Evolutionary conservation across 2,888 invertebrate species (phyloP).

Genomic region (Amiota mariae): DNA sequence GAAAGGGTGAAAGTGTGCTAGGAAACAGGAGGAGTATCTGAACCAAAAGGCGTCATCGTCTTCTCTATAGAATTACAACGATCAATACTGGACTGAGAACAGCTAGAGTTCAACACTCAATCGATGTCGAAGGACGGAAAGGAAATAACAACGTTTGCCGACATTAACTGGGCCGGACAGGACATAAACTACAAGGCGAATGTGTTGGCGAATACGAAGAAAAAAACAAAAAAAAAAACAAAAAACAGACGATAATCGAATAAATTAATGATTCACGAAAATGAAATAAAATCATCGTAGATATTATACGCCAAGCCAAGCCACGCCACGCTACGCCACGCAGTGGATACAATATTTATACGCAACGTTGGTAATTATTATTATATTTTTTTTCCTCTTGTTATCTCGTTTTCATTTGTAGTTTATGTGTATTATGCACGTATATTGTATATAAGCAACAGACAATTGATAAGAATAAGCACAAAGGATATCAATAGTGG

Average conservation of each 20-base stretch:
- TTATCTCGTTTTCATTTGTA: not conserved
- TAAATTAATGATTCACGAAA: conserved; percentile 59
- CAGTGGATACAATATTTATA: not conserved
- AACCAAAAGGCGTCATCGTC: no score
- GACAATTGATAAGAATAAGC: not conserved
- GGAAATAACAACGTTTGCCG: no score
- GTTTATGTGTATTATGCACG: conserved; percentile 2
- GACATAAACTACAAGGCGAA: conserved; percentile 6
- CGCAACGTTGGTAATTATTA: conserved; percentile 23
- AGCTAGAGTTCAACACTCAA: conserved; percentile 17
- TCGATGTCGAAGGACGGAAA: not conserved
- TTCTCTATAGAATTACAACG: conserved; percentile 3
- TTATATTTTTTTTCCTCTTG: no score
- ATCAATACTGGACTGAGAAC: conserved; percentile 22
- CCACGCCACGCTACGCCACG: not conserved
- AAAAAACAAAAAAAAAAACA: no score
- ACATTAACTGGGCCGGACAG: not conserved
- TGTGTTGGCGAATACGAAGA: not conserved
- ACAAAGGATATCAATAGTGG: no score
- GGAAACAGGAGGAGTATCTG: no score
- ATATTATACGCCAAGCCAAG: conserved; percentile 16
- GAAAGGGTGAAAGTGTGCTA: no score
- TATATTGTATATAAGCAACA: not conserved
- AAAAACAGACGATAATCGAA: conserved; percentile 54
- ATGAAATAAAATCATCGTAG: conserved; percentile 55